Evolutionary conservation across 2,888 invertebrate genomes (phyloP), one percentile per base, ranked within the genome.

Genomic region (Entomobrya proxima): DNA sequence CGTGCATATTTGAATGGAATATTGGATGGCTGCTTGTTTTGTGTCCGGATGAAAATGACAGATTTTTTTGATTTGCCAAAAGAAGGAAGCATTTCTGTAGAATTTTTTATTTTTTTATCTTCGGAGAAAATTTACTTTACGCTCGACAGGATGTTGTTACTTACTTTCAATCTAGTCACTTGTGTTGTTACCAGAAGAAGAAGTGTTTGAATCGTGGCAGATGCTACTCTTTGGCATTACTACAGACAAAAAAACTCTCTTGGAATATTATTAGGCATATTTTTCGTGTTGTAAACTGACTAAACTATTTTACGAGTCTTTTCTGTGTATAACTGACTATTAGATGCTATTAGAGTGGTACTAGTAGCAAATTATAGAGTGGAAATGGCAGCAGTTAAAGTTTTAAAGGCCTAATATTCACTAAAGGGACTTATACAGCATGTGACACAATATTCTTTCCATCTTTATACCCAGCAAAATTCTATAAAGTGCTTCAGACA

Each of bases 1-100:
- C 1, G 4, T 64, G 32, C 27, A 13, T 55, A 27, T 64, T 64
- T 18, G 64, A 40, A 40, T 40, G 44, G 44, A n/a, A n/a, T n/a
- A n/a, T 55, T 24, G 55, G 6, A 24, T 55, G 64, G 37, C 21
- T 18, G 37, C 40, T 1, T 21, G 35, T 55, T 15, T 30, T 52
- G 27, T 50, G 24, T 52, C 50, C 64, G 83, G 24, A 77, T 77
- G 77, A 77, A 77, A 77, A 69, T 77, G 84, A 84, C 84, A 84
- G 84, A 77, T 84, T 76, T 69, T 81, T 82, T 81, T 40, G 27
- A 13, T 6, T 55, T 37, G 7, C 21, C 27, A 40, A 15, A 37
- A 13, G 15, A 18, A 37, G 35, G 35, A 30, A 64, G 32, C n/a
- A 61, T 3, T 15, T 6, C 15, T 3, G 47, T 47, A 47, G 55